Percentiles rank a stretch among this genome's conserved stretches.
Evolutionary conservation across 2,888 invertebrate species (phyloP).

Genomic region (Mactromeris polynyma): DNA sequence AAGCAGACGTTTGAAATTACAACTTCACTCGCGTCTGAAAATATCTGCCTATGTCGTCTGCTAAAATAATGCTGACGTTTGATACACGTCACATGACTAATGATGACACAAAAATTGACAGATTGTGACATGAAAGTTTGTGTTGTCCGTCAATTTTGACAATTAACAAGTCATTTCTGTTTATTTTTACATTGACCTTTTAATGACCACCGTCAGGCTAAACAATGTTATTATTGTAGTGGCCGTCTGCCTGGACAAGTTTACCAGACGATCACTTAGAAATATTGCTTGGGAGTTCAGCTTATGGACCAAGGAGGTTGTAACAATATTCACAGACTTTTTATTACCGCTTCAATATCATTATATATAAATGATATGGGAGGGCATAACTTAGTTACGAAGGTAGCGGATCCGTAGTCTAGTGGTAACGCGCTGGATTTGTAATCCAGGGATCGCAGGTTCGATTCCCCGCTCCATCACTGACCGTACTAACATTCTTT

Average conservation of each 20-base stretch:
- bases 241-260: background rate
- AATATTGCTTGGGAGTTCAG: no score
- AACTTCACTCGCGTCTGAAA: background rate
- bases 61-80: background rate
- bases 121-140: background rate
- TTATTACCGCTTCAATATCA: no score
- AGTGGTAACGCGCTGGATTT: no score
- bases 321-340: no score
- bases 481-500: no score
- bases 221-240: background rate
- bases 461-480: no score
- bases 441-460: no score
- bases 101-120: background rate
- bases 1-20: background rate
- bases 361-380: no score
- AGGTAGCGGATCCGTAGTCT: no score
- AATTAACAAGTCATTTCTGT: background rate
- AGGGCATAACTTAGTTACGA: no score
- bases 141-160: slow-evolving; percentile 2
- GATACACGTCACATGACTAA: background rate
- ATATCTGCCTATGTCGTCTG: background rate
- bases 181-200: background rate
- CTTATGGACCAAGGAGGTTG: no score
- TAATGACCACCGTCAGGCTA: background rate
- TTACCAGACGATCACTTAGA: background rate